Conservation (phyloP, 2,113 vertebrate genomes). For the Apodemus sylvaticus region DNA sequence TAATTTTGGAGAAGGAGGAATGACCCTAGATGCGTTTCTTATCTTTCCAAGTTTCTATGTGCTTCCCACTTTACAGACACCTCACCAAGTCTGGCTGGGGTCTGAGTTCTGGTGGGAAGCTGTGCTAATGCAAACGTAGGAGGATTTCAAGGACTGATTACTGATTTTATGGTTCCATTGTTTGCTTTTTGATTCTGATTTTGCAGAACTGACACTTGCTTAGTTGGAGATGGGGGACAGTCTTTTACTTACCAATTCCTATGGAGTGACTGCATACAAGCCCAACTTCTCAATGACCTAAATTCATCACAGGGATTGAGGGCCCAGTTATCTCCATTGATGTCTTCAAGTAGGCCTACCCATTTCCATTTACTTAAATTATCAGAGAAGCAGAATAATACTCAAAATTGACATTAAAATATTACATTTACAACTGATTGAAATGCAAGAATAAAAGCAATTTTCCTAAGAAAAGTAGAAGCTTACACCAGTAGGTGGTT, state of each 20-base stretch:
- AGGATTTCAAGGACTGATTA: background rate
- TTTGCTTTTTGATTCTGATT: conserved; percentile 56
- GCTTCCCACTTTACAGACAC: conserved; percentile 1
- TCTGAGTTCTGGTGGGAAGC: conserved; percentile 25
- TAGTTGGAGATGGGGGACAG: background rate
- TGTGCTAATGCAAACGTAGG: background rate
- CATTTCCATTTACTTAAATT: conserved; percentile 48
- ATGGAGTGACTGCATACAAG: background rate
- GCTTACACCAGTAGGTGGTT: background rate
- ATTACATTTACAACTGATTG: conserved; percentile 33
- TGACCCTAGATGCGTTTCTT: background rate
- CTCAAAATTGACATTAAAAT: conserved; percentile 62
- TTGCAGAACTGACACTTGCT: conserved; percentile 39
- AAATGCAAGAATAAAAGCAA: background rate
- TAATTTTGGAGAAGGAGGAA: conserved; percentile 52
- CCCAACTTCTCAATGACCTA: conserved; percentile 10
- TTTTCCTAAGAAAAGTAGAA: conserved; percentile 41
- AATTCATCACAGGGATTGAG: background rate
- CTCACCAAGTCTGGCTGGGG: background rate
- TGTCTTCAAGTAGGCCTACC: conserved; percentile 20
- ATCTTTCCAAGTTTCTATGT: background rate
- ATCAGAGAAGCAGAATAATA: background rate
- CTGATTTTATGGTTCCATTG: background rate
- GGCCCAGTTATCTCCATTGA: background rate
- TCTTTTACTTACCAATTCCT: conserved; percentile 34